phyloP scores from a whole-genome alignment of 2,113 vertebrate genomes.

The Xenopus tropicalis region DNA sequence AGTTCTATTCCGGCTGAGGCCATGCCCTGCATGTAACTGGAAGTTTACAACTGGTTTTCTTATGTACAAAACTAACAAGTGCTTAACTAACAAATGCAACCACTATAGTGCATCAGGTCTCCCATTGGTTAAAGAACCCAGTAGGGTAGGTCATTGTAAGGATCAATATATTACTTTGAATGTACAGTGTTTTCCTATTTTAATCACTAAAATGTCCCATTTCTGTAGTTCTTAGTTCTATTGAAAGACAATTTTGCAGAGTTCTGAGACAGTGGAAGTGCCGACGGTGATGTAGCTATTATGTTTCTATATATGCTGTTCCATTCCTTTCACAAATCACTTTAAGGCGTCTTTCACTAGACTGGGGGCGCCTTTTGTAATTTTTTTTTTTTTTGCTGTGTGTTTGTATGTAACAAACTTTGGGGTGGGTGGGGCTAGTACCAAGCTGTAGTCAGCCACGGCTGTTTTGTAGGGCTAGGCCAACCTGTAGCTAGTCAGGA shows the following conservation, averaged over 20 bases:
- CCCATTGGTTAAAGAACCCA: constrained; percentile 38
- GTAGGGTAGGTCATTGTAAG: constrained; percentile 44
- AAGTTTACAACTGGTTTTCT: constrained; percentile 61
- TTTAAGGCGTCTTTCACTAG: constrained; percentile 6
- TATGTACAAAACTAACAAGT: constrained; percentile 37
- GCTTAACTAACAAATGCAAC: constrained; percentile 41
- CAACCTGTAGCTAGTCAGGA: no score
- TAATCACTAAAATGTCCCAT: constrained; percentile 47
- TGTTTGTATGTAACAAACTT: no score
- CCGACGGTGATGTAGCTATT: constrained; percentile 49
- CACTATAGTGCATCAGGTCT: constrained; percentile 50
- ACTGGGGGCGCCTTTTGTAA: no score
- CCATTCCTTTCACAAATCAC: constrained; percentile 52
- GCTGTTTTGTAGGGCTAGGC: no score
- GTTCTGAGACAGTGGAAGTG: constrained; percentile 48
- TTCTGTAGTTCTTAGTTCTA: constrained; percentile 49
- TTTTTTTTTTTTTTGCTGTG: no score
- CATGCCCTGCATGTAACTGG: constrained; percentile 59
- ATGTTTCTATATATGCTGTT: constrained; percentile 54
- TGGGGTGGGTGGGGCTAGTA: no score
- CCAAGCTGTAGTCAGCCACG: no score
- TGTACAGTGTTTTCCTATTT: constrained; percentile 54
- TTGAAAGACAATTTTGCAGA: constrained; percentile 49
- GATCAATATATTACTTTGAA: constrained; percentile 54
- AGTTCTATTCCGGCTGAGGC: constrained; percentile 56